phyloP scores from a whole-genome alignment of 2,888 invertebrate genomes.

The Ptycholaimellus sp. region DNA sequence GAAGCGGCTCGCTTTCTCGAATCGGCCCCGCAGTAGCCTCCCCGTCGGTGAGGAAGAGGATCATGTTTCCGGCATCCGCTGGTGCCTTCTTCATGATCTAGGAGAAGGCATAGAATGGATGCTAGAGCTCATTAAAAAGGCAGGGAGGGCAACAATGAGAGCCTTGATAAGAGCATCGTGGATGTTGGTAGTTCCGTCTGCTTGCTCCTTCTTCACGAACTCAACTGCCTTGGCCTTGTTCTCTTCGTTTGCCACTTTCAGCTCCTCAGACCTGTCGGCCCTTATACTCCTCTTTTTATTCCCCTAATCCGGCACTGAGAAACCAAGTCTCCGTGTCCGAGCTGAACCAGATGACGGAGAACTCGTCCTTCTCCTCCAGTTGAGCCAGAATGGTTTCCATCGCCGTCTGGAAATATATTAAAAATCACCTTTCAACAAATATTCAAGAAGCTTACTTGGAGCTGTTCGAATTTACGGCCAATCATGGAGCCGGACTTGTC shows the following conservation, averaged over 20 bases:
- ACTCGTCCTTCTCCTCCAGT: constrained; percentile 39
- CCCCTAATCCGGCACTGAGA: not conserved
- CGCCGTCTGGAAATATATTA: constrained; percentile 32
- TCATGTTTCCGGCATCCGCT: too few species aligned
- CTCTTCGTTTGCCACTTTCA: constrained; percentile 1
- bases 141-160: constrained; percentile 18
- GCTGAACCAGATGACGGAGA: constrained; percentile 43
- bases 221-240: constrained; percentile 32
- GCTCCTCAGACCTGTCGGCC: not conserved
- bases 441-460: too few species aligned
- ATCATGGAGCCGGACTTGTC: constrained; percentile 52
- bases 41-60: constrained; percentile 31
- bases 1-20: too few species aligned
- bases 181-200: constrained; percentile 44
- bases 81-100: too few species aligned
- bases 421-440: too few species aligned
- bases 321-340: constrained; percentile 11
- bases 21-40: constrained; percentile 27
- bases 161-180: constrained; percentile 38
- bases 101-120: too few species aligned
- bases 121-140: not conserved
- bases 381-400: constrained; percentile 43
- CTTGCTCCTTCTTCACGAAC: constrained; percentile 35
- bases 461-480: constrained; percentile 42
- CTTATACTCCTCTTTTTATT: not conserved